Base-by-base conservation (phyloP, 2,797 vertebrate species). In the Sebastes kiyomatsui region DNA sequence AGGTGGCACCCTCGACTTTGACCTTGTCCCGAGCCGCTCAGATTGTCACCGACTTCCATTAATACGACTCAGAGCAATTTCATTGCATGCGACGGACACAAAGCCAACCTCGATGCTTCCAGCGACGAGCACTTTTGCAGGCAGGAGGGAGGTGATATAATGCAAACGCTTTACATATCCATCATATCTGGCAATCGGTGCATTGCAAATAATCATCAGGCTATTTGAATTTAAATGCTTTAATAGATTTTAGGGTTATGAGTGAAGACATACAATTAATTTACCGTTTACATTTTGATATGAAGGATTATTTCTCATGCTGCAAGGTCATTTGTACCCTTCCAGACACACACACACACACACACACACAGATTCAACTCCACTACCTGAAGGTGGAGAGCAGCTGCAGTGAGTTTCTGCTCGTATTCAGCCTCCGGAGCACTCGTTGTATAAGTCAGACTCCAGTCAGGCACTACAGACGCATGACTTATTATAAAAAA, bases 21-120 rank as follows among this genome's bases (percentile, higher is more conserved):
- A 94, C 93, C 90, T 86, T 83, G 83, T 88, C 80, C 83, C 46
- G 14, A 67, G 84, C 85, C 49, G 77, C 92, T 87, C 81, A 83
- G 87, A 84, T 84, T 75, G 73, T 55, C 71, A 75, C 83, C 54
- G 78, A 82, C 35, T 89, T 89, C 88, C 90, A 93, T 89, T 89
- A 93, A 89, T 74, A 67, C 78, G 80, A 85, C 87, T 91, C 79
- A 33, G 60, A 79, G 82, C 90, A 87, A 94, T 93, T 92, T 89
- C 78, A n/a, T 35, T 72, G 79, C 79, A 61, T 88, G 88, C 81
- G 82, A 81, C 77, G 77, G 83, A 90, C 87, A 87, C 83, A 84
- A 91, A 90, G 85, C 81, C 82, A 67, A 76, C 74, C 70, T 66
- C 27, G 68, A 66, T 72, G 75, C 78, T 69, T 38, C 59, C 42